Evolutionary conservation across 2,797 vertebrate genomes (phyloP), one percentile per base, ranked within the genome.

Genomic region (Tenualosa thibaudeaui): DNA sequence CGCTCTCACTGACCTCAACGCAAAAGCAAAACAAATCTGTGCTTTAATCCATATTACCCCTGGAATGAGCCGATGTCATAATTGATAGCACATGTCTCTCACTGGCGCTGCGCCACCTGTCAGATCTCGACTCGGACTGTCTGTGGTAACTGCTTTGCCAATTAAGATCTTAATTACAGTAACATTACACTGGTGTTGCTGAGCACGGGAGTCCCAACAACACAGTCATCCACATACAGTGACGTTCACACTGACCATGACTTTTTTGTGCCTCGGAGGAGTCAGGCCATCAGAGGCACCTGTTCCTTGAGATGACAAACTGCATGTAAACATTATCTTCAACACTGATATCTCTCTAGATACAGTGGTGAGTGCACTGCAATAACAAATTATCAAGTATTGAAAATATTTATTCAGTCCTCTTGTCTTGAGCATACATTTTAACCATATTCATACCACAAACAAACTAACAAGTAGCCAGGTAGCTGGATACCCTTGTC

Each of bases 131-230:
- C 54, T 81, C 82, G 60, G 81, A 5, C 83, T 81, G 49, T 31
- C 71, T 49, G 83, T 81, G 65, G 82, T 78, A 84, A 83, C 86
- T 87, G 62, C 82, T 86, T 86, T 81, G 60, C 81, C 60, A 86
- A 89, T 90, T 81, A 82, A 89, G 89, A 90, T 24, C 58, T 9
- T 62, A 62, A 62, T 62, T 24, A 56, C 54, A 56, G 54, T 56
- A 62, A 62, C 10, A 24, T 62, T 24, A 24, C n/a, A 24, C n/a
- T 24, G 7, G 58, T 24, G n/a, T 9, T 62, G 8, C 58, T 24
- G 58, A 62, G 56, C 58, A 62, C 24, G n/a, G 58, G n/a, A 62
- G 24, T 62, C n/a, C 24, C n/a, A 62, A 62, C 19, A 58, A 53
- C 51, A 53, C 51, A 58, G 19, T 58, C 22, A n/a, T 5, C 19